phyloP scores from a whole-genome alignment of 2,888 invertebrate species.

The Euplagia quadripunctaria region DNA sequence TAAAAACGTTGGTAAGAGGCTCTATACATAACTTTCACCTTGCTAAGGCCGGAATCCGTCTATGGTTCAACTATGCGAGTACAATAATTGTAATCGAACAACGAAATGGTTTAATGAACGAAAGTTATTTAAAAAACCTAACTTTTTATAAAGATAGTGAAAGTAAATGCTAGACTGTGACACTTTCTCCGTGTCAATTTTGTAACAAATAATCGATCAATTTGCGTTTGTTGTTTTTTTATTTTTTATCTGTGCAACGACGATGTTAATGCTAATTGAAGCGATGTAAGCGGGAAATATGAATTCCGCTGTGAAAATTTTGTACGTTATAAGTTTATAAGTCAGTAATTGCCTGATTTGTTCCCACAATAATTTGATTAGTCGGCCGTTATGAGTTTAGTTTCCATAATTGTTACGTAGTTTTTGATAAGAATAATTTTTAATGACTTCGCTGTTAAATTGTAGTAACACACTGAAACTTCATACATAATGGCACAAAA shows the following conservation, averaged over 20 bases:
- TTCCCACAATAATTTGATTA: neutral
- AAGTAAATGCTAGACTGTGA: constrained; percentile 68
- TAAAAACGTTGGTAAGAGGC: constrained; percentile 10
- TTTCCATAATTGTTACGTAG: too few species aligned
- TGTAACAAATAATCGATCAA: constrained; percentile 51
- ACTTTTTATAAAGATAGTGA: constrained; percentile 64
- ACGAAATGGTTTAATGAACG: constrained; percentile 45
- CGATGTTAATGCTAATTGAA: neutral
- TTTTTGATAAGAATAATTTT: neutral
- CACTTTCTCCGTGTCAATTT: constrained; percentile 68
- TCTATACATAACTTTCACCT: constrained; percentile 40
- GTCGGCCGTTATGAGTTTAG: neutral
- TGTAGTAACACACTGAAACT: neutral
- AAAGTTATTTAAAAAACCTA: constrained; percentile 56
- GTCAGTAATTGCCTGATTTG: neutral
- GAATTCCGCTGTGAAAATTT: neutral
- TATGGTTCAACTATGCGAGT: constrained; percentile 30
- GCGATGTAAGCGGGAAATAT: neutral
- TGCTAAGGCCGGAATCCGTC: constrained; percentile 7
- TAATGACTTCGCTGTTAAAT: neutral
- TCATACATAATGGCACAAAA: neutral
- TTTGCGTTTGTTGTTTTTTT: constrained; percentile 25
- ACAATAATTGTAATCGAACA: constrained; percentile 42
- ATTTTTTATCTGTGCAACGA: constrained; percentile 7
- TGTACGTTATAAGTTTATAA: neutral